phyloP scores from a whole-genome alignment of 2,113 vertebrate genomes.

The Oncorhynchus clarkii region DNA sequence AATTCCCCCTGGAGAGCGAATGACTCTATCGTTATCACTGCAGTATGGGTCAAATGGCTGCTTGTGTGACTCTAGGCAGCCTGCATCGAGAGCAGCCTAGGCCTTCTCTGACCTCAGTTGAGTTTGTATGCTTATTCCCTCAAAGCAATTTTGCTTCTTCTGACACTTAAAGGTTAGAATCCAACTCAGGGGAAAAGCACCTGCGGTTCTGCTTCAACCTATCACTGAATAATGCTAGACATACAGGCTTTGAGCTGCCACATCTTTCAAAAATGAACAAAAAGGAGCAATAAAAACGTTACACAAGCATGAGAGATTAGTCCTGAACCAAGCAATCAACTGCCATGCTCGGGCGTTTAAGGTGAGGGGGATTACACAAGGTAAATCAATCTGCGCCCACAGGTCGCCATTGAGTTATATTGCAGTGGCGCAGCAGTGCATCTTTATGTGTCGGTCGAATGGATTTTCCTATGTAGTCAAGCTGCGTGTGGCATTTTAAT shows the following conservation, averaged over 20 bases:
- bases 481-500: constrained; percentile 24
- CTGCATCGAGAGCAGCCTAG: background rate
- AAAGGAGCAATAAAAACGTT: constrained; percentile 19
- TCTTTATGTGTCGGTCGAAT: constrained; percentile 19
- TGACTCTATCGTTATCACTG: background rate
- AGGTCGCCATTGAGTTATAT: constrained; percentile 31
- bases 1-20: background rate
- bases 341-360: constrained; percentile 35
- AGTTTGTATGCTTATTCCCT: constrained; percentile 1
- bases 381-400: constrained; percentile 47
- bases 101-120: constrained; percentile 7
- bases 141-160: constrained; percentile 12
- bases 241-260: background rate
- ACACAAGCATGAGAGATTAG: constrained; percentile 40
- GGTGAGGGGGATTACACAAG: constrained; percentile 49
- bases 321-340: constrained; percentile 31
- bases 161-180: constrained; percentile 5
- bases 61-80: background rate
- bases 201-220: background rate
- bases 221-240: background rate
- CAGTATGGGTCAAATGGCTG: background rate
- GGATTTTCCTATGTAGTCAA: constrained; percentile 12
- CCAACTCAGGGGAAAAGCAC: background rate
- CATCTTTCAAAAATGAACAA: constrained; percentile 4
- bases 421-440: constrained; percentile 4